phyloP scores from a whole-genome alignment of 2,113 vertebrate genomes.

The Regulus satrapa region DNA sequence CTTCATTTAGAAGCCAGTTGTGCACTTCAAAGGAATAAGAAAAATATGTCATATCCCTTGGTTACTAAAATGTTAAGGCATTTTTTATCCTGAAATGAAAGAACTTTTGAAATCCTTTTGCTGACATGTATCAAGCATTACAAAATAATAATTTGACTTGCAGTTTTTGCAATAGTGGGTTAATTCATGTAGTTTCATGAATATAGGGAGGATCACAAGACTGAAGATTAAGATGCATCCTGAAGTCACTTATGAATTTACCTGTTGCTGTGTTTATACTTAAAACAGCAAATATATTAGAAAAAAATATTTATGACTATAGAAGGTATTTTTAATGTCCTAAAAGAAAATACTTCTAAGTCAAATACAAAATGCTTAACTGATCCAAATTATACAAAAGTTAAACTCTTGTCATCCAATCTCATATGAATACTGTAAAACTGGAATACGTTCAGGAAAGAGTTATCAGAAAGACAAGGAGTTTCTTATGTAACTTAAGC shows the following conservation, averaged over 20 bases:
- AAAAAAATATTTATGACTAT: background rate
- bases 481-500: background rate
- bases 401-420: background rate
- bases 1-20: background rate
- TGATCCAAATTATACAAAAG: background rate
- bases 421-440: background rate
- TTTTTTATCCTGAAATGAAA: background rate
- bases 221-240: background rate
- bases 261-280: background rate
- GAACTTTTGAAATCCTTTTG: background rate
- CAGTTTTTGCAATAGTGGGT: background rate
- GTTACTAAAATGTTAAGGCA: slow-evolving; percentile 37
- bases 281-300: background rate
- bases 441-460: background rate
- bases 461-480: background rate
- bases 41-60: slow-evolving; percentile 39
- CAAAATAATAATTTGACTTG: background rate
- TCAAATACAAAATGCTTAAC: background rate
- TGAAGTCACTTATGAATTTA: background rate
- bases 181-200: background rate
- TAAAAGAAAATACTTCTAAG: background rate
- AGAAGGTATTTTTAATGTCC: background rate
- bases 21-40: background rate
- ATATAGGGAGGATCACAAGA: background rate
- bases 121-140: background rate